phyloP scores from a whole-genome alignment of 2,113 vertebrate genomes.

The Cinclus mexicanus region DNA sequence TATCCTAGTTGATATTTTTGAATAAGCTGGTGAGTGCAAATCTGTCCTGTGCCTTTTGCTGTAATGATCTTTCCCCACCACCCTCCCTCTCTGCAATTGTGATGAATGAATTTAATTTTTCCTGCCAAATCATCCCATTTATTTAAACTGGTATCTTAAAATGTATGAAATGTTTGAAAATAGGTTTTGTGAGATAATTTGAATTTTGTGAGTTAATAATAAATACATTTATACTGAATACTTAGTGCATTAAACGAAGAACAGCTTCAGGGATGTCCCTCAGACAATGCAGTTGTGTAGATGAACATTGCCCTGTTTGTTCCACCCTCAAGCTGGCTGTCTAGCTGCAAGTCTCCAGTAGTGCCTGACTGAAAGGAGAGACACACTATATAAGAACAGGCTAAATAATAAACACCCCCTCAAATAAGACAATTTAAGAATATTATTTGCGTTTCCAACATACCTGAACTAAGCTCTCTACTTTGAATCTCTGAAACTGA shows the following conservation, averaged over 20 bases:
- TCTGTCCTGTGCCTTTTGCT: not conserved
- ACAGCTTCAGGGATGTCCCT: accelerated
- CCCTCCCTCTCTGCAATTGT: not conserved
- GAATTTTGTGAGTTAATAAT: not conserved
- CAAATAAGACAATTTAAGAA: not conserved
- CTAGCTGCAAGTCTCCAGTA: not conserved
- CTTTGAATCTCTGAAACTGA: not conserved
- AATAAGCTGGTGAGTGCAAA: not conserved
- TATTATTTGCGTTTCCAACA: accelerated
- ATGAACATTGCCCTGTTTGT: accelerated
- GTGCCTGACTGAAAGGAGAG: not conserved
- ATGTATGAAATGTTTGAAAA: not conserved
- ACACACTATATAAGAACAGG: not conserved
- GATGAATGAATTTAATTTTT: not conserved
- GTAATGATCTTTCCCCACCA: not conserved
- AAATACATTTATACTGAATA: not conserved
- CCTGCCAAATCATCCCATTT: not conserved
- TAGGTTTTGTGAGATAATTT: not conserved
- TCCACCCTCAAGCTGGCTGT: not conserved
- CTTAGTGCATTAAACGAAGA: not conserved
- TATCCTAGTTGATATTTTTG: not conserved
- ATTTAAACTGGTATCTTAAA: not conserved
- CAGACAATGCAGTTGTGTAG: accelerated
- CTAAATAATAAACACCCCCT: not conserved
- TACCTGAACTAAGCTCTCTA: not conserved